Percentiles rank a stretch among this genome's conserved stretches.
These are phyloP conservation scores for Melanotaenia trifasciata DNA, from an alignment of 2,797 vertebrate species.

Conservation along the genomic window DNA sequence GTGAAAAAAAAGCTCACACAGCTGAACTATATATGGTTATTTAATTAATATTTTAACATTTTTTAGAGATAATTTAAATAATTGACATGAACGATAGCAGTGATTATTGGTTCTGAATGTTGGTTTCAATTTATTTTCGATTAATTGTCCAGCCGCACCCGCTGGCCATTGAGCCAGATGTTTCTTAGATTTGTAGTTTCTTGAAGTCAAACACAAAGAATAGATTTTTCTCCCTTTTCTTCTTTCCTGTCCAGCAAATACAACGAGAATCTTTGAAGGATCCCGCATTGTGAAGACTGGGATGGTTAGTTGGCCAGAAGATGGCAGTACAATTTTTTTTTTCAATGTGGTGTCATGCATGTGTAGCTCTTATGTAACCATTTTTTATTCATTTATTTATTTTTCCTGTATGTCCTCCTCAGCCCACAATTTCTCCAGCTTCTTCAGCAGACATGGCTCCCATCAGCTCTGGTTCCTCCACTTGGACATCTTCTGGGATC, in stretches of 20 bases:
- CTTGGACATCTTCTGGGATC: conserved; percentile 97
- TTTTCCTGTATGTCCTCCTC: conserved; percentile 31
- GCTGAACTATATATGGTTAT: too few relatives aligned
- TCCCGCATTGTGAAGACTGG: conserved; percentile 98
- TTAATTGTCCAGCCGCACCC: too few relatives aligned
- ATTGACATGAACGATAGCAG: too few relatives aligned
- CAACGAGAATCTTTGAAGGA: conserved; percentile 97
- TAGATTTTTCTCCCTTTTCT: neutral
- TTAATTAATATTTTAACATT: too few relatives aligned
- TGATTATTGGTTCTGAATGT: too few relatives aligned
- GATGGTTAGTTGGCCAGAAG: conserved; percentile 89
- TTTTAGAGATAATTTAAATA: too few relatives aligned
- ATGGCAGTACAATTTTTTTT: conserved; percentile 18
- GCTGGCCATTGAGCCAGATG: neutral
- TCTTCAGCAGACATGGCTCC: conserved; percentile 99
- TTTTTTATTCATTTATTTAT: neutral
- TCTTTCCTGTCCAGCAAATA: conserved; percentile 87
- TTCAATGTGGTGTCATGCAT: neutral
- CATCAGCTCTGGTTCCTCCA: conserved; percentile 98
- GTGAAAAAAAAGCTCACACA: too few relatives aligned
- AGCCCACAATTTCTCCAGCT: conserved; percentile 95
- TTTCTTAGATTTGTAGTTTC: neutral
- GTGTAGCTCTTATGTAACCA: conserved; percentile 6
- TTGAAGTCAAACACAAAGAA: neutral
- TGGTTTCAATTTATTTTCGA: too few relatives aligned